Percentiles rank a stretch among this genome's conserved stretches.
phyloP scores from a whole-genome alignment of 2,888 invertebrate species.

The Polyommatus iphigenia region DNA sequence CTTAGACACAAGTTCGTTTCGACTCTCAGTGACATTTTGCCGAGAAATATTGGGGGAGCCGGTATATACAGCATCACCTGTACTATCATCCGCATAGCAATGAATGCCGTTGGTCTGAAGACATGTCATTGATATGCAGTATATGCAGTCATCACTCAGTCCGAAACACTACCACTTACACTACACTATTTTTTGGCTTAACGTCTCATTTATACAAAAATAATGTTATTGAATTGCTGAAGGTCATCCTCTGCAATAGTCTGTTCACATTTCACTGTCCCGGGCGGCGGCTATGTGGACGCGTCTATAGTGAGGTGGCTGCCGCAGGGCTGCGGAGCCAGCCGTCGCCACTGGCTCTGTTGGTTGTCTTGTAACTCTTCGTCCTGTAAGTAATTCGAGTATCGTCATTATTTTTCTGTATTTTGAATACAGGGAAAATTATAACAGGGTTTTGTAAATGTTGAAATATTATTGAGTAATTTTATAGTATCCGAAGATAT shows the following conservation, averaged over 20 bases:
- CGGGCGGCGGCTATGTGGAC: slow-evolving; percentile 57
- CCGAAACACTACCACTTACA: not conserved
- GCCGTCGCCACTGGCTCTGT: slow-evolving; percentile 65
- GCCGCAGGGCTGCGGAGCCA: slow-evolving; percentile 60
- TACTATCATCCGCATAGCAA: too few relatives aligned
- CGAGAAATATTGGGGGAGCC: too few relatives aligned
- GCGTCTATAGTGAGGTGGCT: slow-evolving; percentile 15
- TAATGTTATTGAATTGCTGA: slow-evolving; percentile 12
- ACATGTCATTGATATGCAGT: too few relatives aligned
- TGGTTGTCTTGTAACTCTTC: slow-evolving; percentile 59
- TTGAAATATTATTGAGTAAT: too few relatives aligned
- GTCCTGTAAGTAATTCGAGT: slow-evolving; percentile 49
- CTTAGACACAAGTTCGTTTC: too few relatives aligned
- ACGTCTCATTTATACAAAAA: slow-evolving; percentile 19
- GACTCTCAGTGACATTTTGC: too few relatives aligned
- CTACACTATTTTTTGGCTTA: slow-evolving; percentile 1
- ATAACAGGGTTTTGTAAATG: too few relatives aligned
- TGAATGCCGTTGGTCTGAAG: too few relatives aligned
- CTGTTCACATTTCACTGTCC: not conserved
- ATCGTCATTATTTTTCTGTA: too few relatives aligned
- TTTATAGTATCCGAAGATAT: too few relatives aligned
- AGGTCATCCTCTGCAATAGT: not conserved
- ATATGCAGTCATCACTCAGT: slow-evolving; percentile 18
- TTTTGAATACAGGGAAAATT: too few relatives aligned
- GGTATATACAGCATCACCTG: too few relatives aligned